Evolutionary conservation across 1,140 invertebrate genomes (phyloP), one percentile per base, ranked within the genome.

Genomic region (Drosophila sechellia): DNA sequence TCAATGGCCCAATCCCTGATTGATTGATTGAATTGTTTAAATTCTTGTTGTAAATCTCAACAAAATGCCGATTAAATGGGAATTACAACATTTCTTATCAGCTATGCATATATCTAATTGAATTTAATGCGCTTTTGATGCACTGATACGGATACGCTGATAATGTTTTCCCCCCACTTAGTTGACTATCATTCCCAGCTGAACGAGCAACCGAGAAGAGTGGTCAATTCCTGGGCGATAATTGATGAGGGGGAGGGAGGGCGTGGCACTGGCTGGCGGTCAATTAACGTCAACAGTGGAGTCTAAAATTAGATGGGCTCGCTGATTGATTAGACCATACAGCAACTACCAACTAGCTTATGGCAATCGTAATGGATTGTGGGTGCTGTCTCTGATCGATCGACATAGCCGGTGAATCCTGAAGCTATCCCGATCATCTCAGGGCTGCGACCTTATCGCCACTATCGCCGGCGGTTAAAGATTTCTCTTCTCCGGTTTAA

Each of bases 401-500:
- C 54, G 40, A 27, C 50, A 70, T 63, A 17, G 35, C 17, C 27
- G 60, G 40, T 13, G 35, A 13, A 43, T 50, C 20, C 50, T 46
- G 54, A 27, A 45, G 25, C 11, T n/a, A 50, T 52, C 58, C n/a
- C 37, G 8, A 6, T 22, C 22, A 56, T 15, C 39, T 20, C 11
- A 5, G 20, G 13, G 27, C 17, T 34, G 17, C 0, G 12, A 2
- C 20, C 35, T 49, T 64, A 64, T 68, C 64, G 59, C 60, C 66
- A 13, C 56, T 69, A 70, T 70, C 57, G 46, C 71, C 49, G 64
- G 49, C 54, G 25, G 43, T 69, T 55, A 79, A 49, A 78, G 83
- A 87, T 81, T 81, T 75, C 80, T 87, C 74, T 75, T 77, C 53
- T 77, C 43, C 35, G 39, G 63, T 70, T 78, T 79, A 66, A 71